Conservation (phyloP, 2,888 invertebrate genomes). For the Muschampia plurimacula region DNA sequence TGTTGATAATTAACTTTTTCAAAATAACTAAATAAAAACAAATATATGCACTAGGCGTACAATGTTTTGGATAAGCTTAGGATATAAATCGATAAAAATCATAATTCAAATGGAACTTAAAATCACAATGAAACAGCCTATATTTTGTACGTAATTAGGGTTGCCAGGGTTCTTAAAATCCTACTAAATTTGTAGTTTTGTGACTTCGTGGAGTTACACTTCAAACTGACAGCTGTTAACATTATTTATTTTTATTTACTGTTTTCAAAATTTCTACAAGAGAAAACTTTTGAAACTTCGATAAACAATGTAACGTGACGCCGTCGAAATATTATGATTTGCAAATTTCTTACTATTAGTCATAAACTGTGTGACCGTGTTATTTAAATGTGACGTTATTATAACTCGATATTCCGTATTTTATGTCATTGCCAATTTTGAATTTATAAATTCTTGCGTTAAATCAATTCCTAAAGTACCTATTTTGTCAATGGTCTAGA, state of each 20-base stretch:
- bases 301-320: too few relatives aligned
- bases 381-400: too few relatives aligned
- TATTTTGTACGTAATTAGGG: constrained; percentile 52
- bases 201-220: constrained; percentile 28
- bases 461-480: too few relatives aligned
- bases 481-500: too few relatives aligned
- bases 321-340: too few relatives aligned
- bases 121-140: constrained; percentile 55
- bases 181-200: constrained; percentile 52
- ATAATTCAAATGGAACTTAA: constrained; percentile 33
- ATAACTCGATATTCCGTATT: too few relatives aligned
- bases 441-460: too few relatives aligned
- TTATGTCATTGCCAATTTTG: too few relatives aligned
- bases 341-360: too few relatives aligned
- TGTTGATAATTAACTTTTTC: constrained; percentile 48
- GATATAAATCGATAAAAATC: constrained; percentile 40
- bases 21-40: constrained; percentile 53
- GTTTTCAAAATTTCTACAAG: background rate
- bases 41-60: constrained; percentile 27
- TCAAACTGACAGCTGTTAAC: background rate
- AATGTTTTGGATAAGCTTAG: constrained; percentile 28
- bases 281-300: background rate
- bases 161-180: constrained; percentile 46
- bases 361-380: too few relatives aligned
- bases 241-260: background rate